These are phyloP conservation scores for Cyrtodaria siliqua DNA, from an alignment of 2,888 invertebrate species.

Conservation along the genomic window DNA sequence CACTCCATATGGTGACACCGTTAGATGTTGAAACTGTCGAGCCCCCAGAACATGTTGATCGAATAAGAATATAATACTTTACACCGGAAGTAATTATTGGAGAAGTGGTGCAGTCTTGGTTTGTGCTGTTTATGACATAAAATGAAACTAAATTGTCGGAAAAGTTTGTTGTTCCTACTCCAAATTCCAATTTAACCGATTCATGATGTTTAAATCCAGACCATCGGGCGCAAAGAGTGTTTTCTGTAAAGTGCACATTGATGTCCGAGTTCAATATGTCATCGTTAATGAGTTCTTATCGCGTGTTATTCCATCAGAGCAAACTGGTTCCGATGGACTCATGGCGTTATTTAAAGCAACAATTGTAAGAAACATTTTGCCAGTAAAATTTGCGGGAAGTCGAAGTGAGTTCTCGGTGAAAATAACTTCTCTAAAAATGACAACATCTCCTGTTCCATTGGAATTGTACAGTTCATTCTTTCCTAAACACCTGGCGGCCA, in stretches of 20 bases:
- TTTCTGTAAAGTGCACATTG: constrained; percentile 23
- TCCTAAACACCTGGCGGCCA: constrained; percentile 37
- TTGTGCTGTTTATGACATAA: not conserved
- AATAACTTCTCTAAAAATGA: constrained; percentile 2
- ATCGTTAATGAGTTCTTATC: too few species aligned
- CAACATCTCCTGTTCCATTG: not conserved
- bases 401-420: constrained; percentile 7
- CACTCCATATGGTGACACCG: constrained; percentile 25
- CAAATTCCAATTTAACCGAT: constrained; percentile 32
- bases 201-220: constrained; percentile 49
- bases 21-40: constrained; percentile 35
- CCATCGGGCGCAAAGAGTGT: constrained; percentile 45
- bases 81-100: not conserved
- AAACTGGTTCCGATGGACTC: constrained; percentile 66
- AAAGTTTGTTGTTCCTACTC: constrained; percentile 19
- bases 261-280: too few species aligned
- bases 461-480: constrained; percentile 24
- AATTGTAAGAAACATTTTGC: constrained; percentile 65
- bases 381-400: constrained; percentile 30
- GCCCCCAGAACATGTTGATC: constrained; percentile 40
- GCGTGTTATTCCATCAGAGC: constrained; percentile 72
- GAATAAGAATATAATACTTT: constrained; percentile 20
- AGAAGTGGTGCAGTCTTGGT: constrained; percentile 14
- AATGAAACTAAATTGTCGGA: constrained; percentile 23
- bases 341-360: constrained; percentile 75